A percentile compares a stretch with the other conserved stretches of the same genome.
phyloP scores from a whole-genome alignment of 2,888 invertebrate genomes.

The Dryobota labecula region DNA sequence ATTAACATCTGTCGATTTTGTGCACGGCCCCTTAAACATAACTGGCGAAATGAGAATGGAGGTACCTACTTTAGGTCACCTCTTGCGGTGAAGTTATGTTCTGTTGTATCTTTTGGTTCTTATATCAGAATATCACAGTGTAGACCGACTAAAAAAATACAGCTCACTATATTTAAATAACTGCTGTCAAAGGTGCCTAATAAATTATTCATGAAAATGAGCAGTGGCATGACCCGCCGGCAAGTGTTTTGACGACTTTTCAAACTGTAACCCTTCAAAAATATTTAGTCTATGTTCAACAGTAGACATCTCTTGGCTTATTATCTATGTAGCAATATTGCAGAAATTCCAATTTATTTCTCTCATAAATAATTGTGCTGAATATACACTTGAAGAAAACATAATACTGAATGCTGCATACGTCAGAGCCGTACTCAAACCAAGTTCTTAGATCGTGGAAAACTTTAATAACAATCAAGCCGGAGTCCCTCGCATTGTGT shows the following conservation, averaged over 20 bases:
- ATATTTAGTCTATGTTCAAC: constrained; percentile 12
- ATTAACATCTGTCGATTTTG: too few species aligned
- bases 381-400: constrained; percentile 9
- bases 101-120: neutral
- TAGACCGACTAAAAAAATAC: constrained; percentile 20
- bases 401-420: constrained; percentile 9
- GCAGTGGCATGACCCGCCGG: constrained; percentile 27
- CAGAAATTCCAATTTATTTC: constrained; percentile 1
- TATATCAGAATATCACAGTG: neutral
- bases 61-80: neutral
- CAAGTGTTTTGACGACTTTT: constrained; percentile 29
- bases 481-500: constrained; percentile 48
- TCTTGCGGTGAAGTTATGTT: neutral
- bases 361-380: constrained; percentile 14
- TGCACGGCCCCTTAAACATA: too few species aligned
- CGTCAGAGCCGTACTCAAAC: constrained; percentile 19
- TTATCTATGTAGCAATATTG: neutral
- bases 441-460: constrained; percentile 23
- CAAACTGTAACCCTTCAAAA: constrained; percentile 32
- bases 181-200: constrained; percentile 28
- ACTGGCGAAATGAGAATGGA: neutral
- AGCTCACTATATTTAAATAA: constrained; percentile 26
- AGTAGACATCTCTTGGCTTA: neutral
- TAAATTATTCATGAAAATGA: constrained; percentile 46
- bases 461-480: constrained; percentile 62